Percentiles rank a stretch among this genome's conserved stretches.
These are phyloP conservation scores for Chondrosia reniformis DNA, from an alignment of 37 sponge, comb jelly and placozoan genomes.

Conservation along the genomic window DNA sequence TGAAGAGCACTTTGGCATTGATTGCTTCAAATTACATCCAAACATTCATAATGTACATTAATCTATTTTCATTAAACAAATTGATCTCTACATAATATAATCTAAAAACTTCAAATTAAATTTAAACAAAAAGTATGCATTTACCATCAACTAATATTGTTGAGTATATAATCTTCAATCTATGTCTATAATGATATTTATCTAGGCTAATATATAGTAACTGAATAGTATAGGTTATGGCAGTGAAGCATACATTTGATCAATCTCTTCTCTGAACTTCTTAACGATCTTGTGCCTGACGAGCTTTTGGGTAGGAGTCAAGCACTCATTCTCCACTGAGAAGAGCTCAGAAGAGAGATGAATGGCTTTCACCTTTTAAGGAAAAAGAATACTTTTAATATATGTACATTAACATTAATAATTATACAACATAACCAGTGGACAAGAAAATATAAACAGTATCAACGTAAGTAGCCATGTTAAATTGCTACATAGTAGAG, in stretches of 20 bases:
- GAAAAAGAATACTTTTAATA: not conserved
- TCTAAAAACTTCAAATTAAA: too few relatives aligned
- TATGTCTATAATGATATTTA: too few relatives aligned
- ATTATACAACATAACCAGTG: not conserved
- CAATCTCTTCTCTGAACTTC: conserved; percentile 58
- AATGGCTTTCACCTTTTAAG: conserved; percentile 76
- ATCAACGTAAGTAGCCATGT: not conserved
- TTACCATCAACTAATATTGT: too few relatives aligned
- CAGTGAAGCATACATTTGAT: conserved; percentile 58
- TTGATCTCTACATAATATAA: too few relatives aligned
- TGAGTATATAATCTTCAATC: too few relatives aligned
- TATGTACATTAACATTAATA: not conserved
- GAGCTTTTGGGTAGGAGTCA: conserved; percentile 93
- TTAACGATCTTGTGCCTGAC: conserved; percentile 64
- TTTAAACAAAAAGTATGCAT: too few relatives aligned
- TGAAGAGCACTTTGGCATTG: too few relatives aligned
- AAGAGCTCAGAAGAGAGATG: conserved; percentile 58
- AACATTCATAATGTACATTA: too few relatives aligned
- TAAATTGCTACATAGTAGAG: not conserved
- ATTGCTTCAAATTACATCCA: too few relatives aligned
- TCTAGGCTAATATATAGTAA: too few relatives aligned
- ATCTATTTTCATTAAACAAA: too few relatives aligned
- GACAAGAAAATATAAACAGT: not conserved
- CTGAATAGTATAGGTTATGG: conserved; percentile 5
- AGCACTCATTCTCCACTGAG: conserved; percentile 77